Evolutionary conservation across 2,888 invertebrate species (phyloP), one percentile per base, ranked within the genome.

Genomic region (Chironomus tentans): DNA sequence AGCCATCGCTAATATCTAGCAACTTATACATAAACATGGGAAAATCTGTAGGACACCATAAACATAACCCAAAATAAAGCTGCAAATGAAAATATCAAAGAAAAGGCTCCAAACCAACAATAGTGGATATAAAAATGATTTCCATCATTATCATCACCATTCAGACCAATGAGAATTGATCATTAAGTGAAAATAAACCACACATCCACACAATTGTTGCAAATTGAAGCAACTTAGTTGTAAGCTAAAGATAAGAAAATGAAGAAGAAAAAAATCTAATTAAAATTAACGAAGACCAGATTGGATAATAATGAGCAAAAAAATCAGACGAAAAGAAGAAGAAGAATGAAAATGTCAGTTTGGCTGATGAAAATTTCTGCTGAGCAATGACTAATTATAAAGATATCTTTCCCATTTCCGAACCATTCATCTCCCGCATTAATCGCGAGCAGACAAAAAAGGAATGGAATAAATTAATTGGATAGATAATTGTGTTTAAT

Each of bases 401-500:
- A 18, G 56, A 56, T 56, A 38, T 38, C 38, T 7, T 38, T 38
- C 2, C 38, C 38, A 38, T 38, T 38, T 38, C 38, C 38, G 13
- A 24, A 68, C 28, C 28, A 21, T 68, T n/a, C 22, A 68, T 68
- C 56, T 15, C 70, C 50, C 70, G 22, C 50, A 70, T 18, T 18
- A 15, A 22, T 68, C 68, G 15, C 22, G 28, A 24, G 22, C 22
- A 3, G 2, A 21, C 24, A 68, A 68, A 22, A n/a, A 68, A 2
- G 6, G n/a, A 70, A 46, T 13, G 12, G 48, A 48, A 70, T 70
- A 18, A 70, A 70, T 70, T 70, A 70, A 15, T 56, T 56, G 56
- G 56, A 56, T 56, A 70, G 70, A 70, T 70, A 70, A 70, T 70
- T 70, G 50, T 70, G 22, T 70, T 50, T 70, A 70, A 70, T 70